Conservation (phyloP, 2,113 vertebrate species). For the Cryptotis parvus region DNA sequence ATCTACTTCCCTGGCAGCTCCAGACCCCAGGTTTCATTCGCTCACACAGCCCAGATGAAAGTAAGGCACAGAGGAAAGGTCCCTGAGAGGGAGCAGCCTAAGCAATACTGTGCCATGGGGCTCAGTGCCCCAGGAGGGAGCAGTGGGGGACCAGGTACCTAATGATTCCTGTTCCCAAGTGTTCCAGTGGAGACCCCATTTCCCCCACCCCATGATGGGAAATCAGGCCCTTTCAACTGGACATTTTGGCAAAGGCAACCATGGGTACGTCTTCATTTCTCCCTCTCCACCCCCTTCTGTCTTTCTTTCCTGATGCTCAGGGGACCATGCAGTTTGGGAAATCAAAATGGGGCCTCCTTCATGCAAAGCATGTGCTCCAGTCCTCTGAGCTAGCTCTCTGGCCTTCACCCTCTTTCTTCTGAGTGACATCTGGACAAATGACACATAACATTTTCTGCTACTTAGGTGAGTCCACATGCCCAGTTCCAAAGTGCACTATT, state of each 20-base stretch:
- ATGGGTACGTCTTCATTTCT: conserved; percentile 37
- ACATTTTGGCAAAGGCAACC: neutral
- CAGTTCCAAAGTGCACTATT: conserved; percentile 72
- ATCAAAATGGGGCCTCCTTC: too few species aligned
- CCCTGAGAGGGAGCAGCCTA: too few species aligned
- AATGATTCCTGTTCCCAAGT: neutral
- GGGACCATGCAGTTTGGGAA: too few species aligned
- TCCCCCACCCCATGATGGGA: neutral
- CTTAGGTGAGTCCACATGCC: conserved; percentile 78
- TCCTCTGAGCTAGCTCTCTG: too few species aligned
- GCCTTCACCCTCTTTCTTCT: conserved; percentile 31
- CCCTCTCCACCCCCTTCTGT: neutral
- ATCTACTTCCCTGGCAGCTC: neutral
- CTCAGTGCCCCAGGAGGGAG: too few species aligned
- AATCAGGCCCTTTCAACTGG: conserved; percentile 1
- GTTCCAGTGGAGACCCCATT: neutral
- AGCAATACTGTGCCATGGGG: too few species aligned
- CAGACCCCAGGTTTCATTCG: neutral
- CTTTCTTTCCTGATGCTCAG: too few species aligned
- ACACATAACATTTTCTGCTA: conserved; percentile 74
- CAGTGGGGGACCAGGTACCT: neutral
- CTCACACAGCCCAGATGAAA: conserved; percentile 5
- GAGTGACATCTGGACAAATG: conserved; percentile 67
- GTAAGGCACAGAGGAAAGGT: neutral
- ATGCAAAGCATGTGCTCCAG: too few species aligned